Evolutionary conservation across 2,888 invertebrate species (phyloP), one percentile per base, ranked within the genome.

Genomic region (Micropterix aruncella): DNA sequence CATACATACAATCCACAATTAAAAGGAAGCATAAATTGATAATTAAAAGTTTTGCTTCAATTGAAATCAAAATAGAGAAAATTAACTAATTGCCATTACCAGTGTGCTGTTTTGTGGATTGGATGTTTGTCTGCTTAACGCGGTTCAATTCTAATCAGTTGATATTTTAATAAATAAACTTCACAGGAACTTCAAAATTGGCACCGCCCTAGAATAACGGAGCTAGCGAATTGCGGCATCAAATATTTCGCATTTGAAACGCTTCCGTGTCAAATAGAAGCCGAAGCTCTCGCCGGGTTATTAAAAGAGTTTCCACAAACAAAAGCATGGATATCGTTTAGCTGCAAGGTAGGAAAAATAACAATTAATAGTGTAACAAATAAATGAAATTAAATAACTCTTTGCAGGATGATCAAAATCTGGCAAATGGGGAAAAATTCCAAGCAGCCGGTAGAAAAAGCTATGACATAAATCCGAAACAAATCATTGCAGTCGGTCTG

Each of bases 231-330:
- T 45, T 78, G 74, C 12, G 83, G 83, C 1, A 79, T 80, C 1
- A 83, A 87, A 62, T 57, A 84, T 7, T 60, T 91, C 48, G 87
- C 85, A 3, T 64, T 89, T 49, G 90, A 91, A 61, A 91, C 90
- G 0, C 80, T 90, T 54, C 90, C 90, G 9, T 80, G 82, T 45
- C 65, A 70, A 47, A 50, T 52, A 4, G 90, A 91, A 61, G 89
- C 83, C 1, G 74, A 78, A 54, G 79, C 79, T 45, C 55, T 90
- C 16, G 64, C 83, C 1, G 73, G 79, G 47, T 64, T 86, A 50
- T 59, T 90, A 12, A 74, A 75, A 50, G 75, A 83, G 50, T 83
- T 77, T 61, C 83, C 84, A 1, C 59, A 66, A 16, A 60, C 70
- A 0, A 80, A 79, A 58, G 83, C 81, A 27, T 90, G 86, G 87